Percentiles rank a stretch among this genome's conserved stretches.
Evolutionary conservation across 2,888 invertebrate genomes (phyloP).

Genomic region (Amblyteles armatorius): DNA sequence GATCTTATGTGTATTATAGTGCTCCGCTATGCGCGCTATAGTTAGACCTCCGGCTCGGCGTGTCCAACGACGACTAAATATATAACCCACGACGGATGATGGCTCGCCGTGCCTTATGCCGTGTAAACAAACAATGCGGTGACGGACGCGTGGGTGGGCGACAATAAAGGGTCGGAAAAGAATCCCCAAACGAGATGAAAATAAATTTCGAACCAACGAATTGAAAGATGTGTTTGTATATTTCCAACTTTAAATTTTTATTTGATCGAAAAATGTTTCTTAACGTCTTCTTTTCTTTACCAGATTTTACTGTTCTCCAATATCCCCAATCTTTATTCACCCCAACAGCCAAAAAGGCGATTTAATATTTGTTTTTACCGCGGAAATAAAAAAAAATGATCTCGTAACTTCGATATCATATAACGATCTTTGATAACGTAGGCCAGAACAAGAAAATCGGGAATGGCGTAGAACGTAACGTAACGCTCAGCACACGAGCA

Average conservation of each 20-base stretch:
- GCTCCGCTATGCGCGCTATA: slow-evolving; percentile 30
- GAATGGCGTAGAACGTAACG: slow-evolving; percentile 14
- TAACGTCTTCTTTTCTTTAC: background rate
- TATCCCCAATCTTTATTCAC: background rate
- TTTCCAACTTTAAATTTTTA: background rate
- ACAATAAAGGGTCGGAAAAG: background rate
- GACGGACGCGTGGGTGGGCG: slow-evolving; percentile 49
- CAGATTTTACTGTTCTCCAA: background rate
- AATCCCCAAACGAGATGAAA: background rate
- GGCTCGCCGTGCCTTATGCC: slow-evolving; percentile 57
- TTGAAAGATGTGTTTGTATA: background rate
- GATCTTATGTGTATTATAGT: slow-evolving; percentile 12
- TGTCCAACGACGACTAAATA: slow-evolving; percentile 53
- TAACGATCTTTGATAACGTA: background rate
- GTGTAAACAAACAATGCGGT: slow-evolving; percentile 77
- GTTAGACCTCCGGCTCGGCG: slow-evolving; percentile 33
- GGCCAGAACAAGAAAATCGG: slow-evolving; percentile 1
- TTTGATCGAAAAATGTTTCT: background rate
- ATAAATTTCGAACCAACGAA: background rate
- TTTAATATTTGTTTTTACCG: background rate
- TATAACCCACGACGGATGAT: slow-evolving; percentile 32
- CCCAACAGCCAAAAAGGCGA: background rate
- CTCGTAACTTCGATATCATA: background rate
- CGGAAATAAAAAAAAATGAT: background rate
- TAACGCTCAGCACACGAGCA: slow-evolving; percentile 11